Evolutionary conservation across 2,797 vertebrate genomes (phyloP).

Genomic region (Chloroceryle amazona): DNA sequence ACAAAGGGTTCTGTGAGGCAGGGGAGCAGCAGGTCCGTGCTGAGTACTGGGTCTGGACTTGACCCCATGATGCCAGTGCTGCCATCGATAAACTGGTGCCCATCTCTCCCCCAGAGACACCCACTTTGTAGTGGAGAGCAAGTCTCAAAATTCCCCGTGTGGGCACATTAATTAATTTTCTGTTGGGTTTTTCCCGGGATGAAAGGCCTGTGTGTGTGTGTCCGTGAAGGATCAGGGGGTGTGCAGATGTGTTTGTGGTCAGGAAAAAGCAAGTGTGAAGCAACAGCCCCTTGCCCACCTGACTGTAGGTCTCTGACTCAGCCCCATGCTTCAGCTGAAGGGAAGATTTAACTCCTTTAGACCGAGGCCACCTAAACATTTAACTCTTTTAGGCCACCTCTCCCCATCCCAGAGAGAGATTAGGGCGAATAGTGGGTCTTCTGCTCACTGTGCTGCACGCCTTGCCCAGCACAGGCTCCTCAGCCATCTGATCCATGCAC

Average conservation of each 20-base stretch:
- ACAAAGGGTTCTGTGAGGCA: accelerated
- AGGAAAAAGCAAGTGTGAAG: neutral
- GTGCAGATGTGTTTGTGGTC: constrained; percentile 28
- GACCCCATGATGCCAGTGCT: accelerated
- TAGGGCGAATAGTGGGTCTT: accelerated
- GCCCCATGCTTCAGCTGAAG: neutral
- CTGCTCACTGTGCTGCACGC: accelerated
- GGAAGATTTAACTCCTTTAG: neutral
- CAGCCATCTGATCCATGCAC: accelerated
- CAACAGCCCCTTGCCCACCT: neutral
- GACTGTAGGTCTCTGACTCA: neutral
- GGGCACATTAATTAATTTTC: neutral
- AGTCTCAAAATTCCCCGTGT: neutral
- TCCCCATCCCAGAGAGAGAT: accelerated
- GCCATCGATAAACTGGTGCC: accelerated
- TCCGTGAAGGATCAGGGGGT: neutral
- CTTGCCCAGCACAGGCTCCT: neutral
- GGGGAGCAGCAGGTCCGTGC: neutral
- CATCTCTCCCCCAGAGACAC: accelerated
- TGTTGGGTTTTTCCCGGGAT: neutral
- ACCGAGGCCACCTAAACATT: neutral
- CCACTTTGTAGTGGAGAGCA: neutral
- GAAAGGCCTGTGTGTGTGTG: neutral
- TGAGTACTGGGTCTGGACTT: accelerated
- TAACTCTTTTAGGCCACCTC: neutral